Percentiles rank a stretch among this genome's conserved stretches.
Evolutionary conservation across 92 coral and sea anemone genomes (phyloP).

Genomic region (Zoanthus sociatus): DNA sequence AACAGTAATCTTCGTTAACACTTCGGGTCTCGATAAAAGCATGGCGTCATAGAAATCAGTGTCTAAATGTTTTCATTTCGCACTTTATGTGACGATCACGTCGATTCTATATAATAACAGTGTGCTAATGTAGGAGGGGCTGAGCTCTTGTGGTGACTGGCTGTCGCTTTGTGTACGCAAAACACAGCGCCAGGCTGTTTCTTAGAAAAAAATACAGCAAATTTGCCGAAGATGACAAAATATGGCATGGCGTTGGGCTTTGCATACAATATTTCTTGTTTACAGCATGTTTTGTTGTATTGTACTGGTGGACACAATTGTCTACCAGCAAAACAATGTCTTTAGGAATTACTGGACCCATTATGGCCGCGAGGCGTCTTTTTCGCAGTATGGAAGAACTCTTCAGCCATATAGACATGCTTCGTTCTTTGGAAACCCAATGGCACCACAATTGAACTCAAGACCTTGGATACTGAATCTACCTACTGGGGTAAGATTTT

Average conservation of each 20-base stretch:
- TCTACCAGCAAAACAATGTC: slow-evolving; percentile 11
- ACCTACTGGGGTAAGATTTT: slow-evolving; percentile 16
- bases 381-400: neutral
- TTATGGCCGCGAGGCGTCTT: slow-evolving; percentile 4
- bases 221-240: slow-evolving; percentile 39
- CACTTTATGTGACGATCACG: slow-evolving; percentile 25
- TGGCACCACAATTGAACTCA: neutral
- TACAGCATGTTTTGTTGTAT: slow-evolving; percentile 7
- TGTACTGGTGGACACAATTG: slow-evolving; percentile 1
- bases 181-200: neutral
- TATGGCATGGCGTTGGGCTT: slow-evolving; percentile 35
- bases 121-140: slow-evolving; percentile 36
- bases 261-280: slow-evolving; percentile 28
- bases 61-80: slow-evolving; percentile 27
- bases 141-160: neutral
- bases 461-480: neutral
- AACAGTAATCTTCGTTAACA: slow-evolving; percentile 13
- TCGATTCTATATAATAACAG: slow-evolving; percentile 23
- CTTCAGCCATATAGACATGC: neutral
- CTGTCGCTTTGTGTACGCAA: neutral
- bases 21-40: slow-evolving; percentile 30
- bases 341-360: slow-evolving; percentile 28
- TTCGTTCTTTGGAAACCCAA: neutral
- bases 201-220: neutral
- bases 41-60: slow-evolving; percentile 35